Evolutionary conservation across 1,140 invertebrate genomes (phyloP), one percentile per base, ranked within the genome.

Genomic region (Latrodectus geometricus): DNA sequence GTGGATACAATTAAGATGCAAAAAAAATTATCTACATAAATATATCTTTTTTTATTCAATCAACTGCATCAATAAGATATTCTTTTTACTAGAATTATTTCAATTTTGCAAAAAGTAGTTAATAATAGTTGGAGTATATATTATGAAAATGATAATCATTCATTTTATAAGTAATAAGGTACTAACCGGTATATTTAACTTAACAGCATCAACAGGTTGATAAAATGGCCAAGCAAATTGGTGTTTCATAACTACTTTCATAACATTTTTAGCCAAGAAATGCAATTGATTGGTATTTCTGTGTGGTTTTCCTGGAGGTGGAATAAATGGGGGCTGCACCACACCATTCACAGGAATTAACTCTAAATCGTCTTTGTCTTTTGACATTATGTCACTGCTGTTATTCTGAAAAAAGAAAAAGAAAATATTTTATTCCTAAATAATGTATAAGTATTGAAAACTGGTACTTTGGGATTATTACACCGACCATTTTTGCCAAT

Each of bases 191-290:
- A 99, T 93, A 92, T 97, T 97, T 68, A 99, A 93, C 92, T 97
- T 97, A 88, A 95, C 96, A 56, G 98, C 95, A 92, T 99, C 98
- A 20, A 99, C 98, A 75, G 98, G 98, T 90, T 96, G 95, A 89
- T 98, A 96, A 91, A 99, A 99, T 74, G 98, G 98, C 98, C 98
- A 99, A 35, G 97, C 96, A 93, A 98, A 98, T 90, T 98, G 95
- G 92, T 99, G 98, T 92, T 98, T 99, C 97, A 96, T 98, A 88
- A 99, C 95, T 90, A 96, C 94, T 92, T 98, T 99, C 90, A 99
- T 93, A 15, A 99, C 97, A 90, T 95, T 95, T 91, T 98, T 99
- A 89, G 96, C 94, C 75, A 99, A 93, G 92, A 96, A 99, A 92
- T 98, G 95, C 88, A 99, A 91, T 91, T 98, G 97, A 92, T 99